Conservation (phyloP, 2,888 invertebrate species). For the Thereva nobilitata region DNA sequence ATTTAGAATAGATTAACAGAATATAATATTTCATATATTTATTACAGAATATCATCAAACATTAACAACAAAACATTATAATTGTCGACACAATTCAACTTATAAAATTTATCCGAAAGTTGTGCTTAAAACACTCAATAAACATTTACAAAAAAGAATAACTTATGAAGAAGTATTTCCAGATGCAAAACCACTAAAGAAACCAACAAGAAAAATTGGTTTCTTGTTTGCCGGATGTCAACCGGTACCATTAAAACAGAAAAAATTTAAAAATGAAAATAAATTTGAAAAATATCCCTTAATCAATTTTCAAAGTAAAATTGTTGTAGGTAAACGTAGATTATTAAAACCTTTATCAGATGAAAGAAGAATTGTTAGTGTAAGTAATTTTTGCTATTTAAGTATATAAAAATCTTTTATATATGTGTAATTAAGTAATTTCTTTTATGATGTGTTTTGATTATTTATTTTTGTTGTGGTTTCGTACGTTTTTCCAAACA, state of each 20-base stretch:
- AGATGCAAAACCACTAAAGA: slow-evolving; percentile 48
- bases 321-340: slow-evolving; percentile 53
- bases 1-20: neutral
- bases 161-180: slow-evolving; percentile 45
- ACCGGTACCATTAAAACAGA: slow-evolving; percentile 51
- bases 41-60: slow-evolving; percentile 49
- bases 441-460: slow-evolving; percentile 10
- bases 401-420: slow-evolving; percentile 46
- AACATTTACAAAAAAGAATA: slow-evolving; percentile 35
- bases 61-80: slow-evolving; percentile 46
- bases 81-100: slow-evolving; percentile 45
- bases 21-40: neutral
- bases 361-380: slow-evolving; percentile 47
- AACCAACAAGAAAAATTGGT: slow-evolving; percentile 49
- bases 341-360: slow-evolving; percentile 54
- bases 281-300: slow-evolving; percentile 9
- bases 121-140: slow-evolving; percentile 51
- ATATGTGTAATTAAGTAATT: neutral
- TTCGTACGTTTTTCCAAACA: neutral
- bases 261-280: slow-evolving; percentile 27
- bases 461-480: neutral
- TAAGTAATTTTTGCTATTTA: slow-evolving; percentile 50
- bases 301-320: slow-evolving; percentile 42
- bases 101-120: slow-evolving; percentile 51
- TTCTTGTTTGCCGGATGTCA: slow-evolving; percentile 56